Evolutionary conservation across 2,888 invertebrate species (phyloP).

Genomic region (Laspeyria flexula): DNA sequence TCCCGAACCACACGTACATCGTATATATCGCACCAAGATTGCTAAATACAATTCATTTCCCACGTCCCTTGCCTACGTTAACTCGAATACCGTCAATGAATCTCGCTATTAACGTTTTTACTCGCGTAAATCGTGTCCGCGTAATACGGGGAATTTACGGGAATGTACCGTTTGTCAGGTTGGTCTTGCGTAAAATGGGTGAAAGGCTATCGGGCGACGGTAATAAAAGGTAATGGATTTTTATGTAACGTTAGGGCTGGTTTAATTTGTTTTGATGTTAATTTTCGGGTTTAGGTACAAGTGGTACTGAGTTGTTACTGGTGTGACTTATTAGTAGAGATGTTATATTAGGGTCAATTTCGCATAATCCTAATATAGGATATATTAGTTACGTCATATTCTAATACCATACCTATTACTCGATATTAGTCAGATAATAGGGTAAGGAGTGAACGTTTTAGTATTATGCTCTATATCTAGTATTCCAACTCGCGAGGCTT

Average conservation of each 20-base stretch:
- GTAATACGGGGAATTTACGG: slow-evolving; percentile 6
- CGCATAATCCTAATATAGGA: too few relatives aligned
- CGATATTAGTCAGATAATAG: too few relatives aligned
- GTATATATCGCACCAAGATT: slow-evolving; percentile 6
- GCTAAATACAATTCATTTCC: slow-evolving; percentile 9
- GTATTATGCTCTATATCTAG: too few relatives aligned
- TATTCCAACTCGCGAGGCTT: too few relatives aligned
- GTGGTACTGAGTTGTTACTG: too few relatives aligned
- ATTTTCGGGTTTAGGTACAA: not conserved
- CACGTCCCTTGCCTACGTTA: slow-evolving; percentile 3
- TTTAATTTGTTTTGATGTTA: not conserved
- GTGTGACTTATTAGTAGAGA: too few relatives aligned
- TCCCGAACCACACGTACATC: slow-evolving; percentile 1
- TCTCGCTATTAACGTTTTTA: slow-evolving; percentile 9
- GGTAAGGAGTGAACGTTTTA: too few relatives aligned
- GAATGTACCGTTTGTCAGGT: not conserved
- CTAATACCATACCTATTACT: too few relatives aligned
- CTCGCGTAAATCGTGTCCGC: slow-evolving; percentile 1
- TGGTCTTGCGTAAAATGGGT: not conserved
- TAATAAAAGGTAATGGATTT: slow-evolving; percentile 10
- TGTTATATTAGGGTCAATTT: too few relatives aligned
- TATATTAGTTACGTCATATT: too few relatives aligned
- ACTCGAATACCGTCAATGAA: slow-evolving; percentile 8
- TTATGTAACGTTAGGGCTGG: slow-evolving; percentile 10
- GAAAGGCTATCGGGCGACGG: slow-evolving; percentile 3